Evolutionary conservation across 1,140 invertebrate genomes (phyloP), one percentile per base, ranked within the genome.

Genomic region (Leptinotarsa lineolata): DNA sequence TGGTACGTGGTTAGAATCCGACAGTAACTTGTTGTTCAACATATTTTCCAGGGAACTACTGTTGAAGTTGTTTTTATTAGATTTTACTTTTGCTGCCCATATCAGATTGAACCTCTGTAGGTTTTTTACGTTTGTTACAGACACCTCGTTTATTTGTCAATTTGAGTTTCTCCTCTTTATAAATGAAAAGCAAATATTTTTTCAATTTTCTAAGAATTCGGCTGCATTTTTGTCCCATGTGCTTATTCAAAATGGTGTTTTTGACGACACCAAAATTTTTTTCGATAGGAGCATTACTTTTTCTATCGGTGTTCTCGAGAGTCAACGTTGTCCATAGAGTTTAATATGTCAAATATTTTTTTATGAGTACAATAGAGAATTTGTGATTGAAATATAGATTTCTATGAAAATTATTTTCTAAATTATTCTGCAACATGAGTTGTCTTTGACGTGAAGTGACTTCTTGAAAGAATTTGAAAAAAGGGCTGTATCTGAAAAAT

Each of bases 251-350:
- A 15, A 72, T 54, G 45, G 15, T 46, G 66, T 58, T 67, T 39
- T 72, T 72, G 11, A 72, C 39, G 16, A 72, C 58, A 22, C 45
- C 46, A 72, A 72, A 72, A 24, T 39, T 46, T 15, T 18, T 16
- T 22, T 48, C 66, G 5, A 45, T 39, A 2, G 30, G 30, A 46
- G 66, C 66, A 20, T 68, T 68, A n/a, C 30, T 68, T n/a, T 44
- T 6, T 1, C 66, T 68, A n/a, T 48, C 45, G 22, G 44, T 48
- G 18, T 63, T 24, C 13, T 66, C 48, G 12, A 72, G 16, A 11
- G 48, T 15, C n/a, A 72, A 30, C 11, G 22, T n/a, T 20, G 46
- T 60, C 61, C 63, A 59, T 46, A 46, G 16, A 24, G 46, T 15
- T 21, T 39, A 4, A 30, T 48, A 64, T 20, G 45, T 11, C 12